Conservation (phyloP, 2,113 vertebrate species). For the Chiloscyllium plagiosum region DNA sequence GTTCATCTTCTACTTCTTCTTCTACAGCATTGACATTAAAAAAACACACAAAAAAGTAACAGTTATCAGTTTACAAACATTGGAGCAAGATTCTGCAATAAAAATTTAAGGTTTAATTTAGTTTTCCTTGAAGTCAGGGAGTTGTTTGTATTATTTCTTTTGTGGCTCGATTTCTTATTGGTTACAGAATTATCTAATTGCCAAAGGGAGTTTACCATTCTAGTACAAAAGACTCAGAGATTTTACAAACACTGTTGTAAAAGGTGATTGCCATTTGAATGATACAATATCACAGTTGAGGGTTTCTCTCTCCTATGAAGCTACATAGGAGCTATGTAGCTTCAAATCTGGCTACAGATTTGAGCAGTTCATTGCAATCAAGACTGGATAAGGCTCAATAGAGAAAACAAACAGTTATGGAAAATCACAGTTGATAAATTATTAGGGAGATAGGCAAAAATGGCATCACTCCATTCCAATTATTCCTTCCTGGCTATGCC, state of each 20-base stretch:
- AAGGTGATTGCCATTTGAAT: not conserved
- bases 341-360: not conserved
- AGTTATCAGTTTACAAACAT: not conserved
- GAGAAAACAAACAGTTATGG: not conserved
- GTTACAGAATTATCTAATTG: not conserved
- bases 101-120: not conserved
- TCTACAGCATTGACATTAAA: not conserved
- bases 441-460: not conserved
- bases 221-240: too few relatives aligned
- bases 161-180: not conserved
- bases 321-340: too few relatives aligned
- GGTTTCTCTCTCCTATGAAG: not conserved
- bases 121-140: too few relatives aligned
- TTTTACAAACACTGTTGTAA: not conserved
- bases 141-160: not conserved
- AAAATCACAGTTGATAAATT: not conserved
- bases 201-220: not conserved
- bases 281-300: not conserved
- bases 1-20: not conserved
- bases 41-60: not conserved
- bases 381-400: not conserved
- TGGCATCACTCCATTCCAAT: not conserved
- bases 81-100: not conserved
- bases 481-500: not conserved
- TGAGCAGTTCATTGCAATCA: not conserved